These are phyloP conservation scores for Ricordea florida DNA, from an alignment of 92 coral and sea anemone species.

Conservation along the genomic window DNA sequence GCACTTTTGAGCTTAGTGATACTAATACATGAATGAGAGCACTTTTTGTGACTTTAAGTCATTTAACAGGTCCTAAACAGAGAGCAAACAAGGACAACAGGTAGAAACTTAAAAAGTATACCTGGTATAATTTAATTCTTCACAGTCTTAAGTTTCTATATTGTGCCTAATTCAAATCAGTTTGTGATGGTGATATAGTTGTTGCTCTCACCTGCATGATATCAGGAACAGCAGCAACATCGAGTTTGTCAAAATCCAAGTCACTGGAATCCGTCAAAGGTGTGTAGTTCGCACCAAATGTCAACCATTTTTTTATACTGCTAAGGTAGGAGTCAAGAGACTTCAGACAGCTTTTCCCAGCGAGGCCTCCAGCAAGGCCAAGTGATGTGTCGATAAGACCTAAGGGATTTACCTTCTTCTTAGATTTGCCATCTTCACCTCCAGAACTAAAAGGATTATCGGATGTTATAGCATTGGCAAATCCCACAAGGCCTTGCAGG, in stretches of 20 bases:
- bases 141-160: too few species aligned
- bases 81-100: too few species aligned
- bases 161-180: too few species aligned
- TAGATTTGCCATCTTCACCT: neutral
- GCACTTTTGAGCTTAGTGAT: too few species aligned
- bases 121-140: too few species aligned
- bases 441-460: neutral
- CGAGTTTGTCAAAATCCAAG: conserved; percentile 26
- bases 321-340: neutral
- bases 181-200: too few species aligned
- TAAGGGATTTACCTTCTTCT: neutral
- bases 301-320: conserved; percentile 8
- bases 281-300: conserved; percentile 17
- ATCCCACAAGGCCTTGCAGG: neutral
- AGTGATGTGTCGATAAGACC: neutral
- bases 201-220: conserved; percentile 31
- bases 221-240: conserved; percentile 35
- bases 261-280: conserved; percentile 32
- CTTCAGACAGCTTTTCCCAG: neutral
- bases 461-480: neutral
- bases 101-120: too few species aligned
- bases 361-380: neutral
- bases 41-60: too few species aligned
- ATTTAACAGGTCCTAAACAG: too few species aligned
- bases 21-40: too few species aligned